Base-by-base conservation (phyloP, 2,797 vertebrate species). In the Setipinna tenuifilis region DNA sequence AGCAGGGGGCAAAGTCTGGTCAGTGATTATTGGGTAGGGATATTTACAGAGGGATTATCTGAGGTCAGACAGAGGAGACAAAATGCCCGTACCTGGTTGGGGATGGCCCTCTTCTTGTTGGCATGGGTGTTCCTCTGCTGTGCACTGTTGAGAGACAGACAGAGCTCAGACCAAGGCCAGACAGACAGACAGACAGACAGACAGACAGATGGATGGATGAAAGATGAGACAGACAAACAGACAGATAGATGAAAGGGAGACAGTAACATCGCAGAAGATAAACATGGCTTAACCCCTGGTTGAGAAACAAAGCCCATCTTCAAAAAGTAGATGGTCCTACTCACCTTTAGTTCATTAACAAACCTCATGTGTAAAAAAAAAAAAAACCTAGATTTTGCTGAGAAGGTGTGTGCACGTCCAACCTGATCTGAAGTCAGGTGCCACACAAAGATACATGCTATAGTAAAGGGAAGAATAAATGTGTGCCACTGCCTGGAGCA, bases 61-160 rank as follows among this genome's bases (percentile, higher is more conserved):
- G 19, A 21, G 16, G 28, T 75, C 14, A 75, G 68, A 41, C 28
- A 2, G 35, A 44, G 0, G 0, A 78, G 71, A 44, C 31, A 44
- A 16, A 71, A 71, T 81, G 54, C 85, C 84, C 3, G 10, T 97
- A 99, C 98, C 98, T 99, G 98, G 87, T 99, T 99, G 0, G 98
- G 97, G 81, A 98, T 94, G 68, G 97, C 95, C 84, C 98, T 95
- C 92, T 99, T 99, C 96, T 99, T 99, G 94, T 98, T 98, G 25
- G 95, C 93, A 78, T 97, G 96, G 0, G 96, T 96, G 93, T 93
- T 99, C 92, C 98, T 95, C 92, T 99, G 98, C 91, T 99, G 98
- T 1, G 98, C 98, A 5, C 98, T 99, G 93, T 10, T 86, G 87
- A 86, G 3, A 35, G 25, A 28, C 0, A 68, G 54, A 31, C 88